Evolutionary conservation across 2,113 vertebrate genomes (phyloP).

Genomic region (Emydocephalus ijimae): DNA sequence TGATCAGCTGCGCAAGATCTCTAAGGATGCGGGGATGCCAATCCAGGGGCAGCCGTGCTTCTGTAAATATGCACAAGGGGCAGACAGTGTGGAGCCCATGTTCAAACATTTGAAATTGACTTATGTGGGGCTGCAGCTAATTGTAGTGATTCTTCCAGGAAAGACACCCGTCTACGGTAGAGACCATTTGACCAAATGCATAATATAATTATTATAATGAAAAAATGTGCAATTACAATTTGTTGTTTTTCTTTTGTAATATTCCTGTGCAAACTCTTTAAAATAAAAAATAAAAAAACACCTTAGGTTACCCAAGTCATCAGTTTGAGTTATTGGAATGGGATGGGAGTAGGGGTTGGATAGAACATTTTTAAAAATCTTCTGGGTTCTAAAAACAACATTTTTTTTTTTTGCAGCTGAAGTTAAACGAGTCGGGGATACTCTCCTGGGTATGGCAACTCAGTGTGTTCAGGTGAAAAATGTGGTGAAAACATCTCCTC

Average conservation of each 20-base stretch:
- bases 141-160: slow-evolving; percentile 96
- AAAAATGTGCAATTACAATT: fast-evolving
- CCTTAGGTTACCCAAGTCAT: background rate
- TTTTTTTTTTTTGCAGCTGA: slow-evolving; percentile 77
- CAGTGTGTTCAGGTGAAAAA: slow-evolving; percentile 99
- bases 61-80: slow-evolving; percentile 97
- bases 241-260: background rate
- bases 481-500: slow-evolving; percentile 96
- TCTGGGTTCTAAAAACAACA: background rate
- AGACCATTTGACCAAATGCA: background rate
- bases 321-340: background rate
- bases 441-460: slow-evolving; percentile 96
- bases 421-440: slow-evolving; percentile 96
- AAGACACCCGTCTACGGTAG: slow-evolving; percentile 97
- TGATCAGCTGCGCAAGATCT: slow-evolving; percentile 97
- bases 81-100: slow-evolving; percentile 99
- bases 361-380: too few relatives aligned
- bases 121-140: slow-evolving; percentile 96
- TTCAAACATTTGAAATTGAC: slow-evolving; percentile 98
- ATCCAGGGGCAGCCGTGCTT: slow-evolving; percentile 98
- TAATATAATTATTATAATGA: background rate
- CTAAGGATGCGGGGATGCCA: slow-evolving; percentile 97
- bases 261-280: background rate
- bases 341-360: fast-evolving
- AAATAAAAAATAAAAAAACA: background rate